These are phyloP conservation scores for Ariolimax columbianus DNA, from an alignment of 2,888 invertebrate genomes.

Conservation along the genomic window DNA sequence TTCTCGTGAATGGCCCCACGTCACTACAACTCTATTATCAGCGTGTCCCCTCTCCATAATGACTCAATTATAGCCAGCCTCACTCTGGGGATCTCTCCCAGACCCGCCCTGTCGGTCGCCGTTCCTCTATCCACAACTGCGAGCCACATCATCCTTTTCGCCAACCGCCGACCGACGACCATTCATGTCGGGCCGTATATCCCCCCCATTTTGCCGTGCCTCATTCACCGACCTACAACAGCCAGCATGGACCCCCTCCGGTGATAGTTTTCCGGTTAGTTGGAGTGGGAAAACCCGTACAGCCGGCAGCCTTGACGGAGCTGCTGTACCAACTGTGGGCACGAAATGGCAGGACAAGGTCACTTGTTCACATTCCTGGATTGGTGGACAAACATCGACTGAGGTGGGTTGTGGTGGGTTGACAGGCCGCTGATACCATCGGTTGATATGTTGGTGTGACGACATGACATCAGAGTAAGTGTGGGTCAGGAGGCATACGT, in stretches of 20 bases:
- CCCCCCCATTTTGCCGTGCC: neutral
- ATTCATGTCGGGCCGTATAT: neutral
- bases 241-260: conserved; percentile 13
- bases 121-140: neutral
- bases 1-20: conserved; percentile 21
- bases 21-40: conserved; percentile 37
- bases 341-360: conserved; percentile 21
- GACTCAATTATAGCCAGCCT: conserved; percentile 41
- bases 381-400: neutral
- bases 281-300: neutral
- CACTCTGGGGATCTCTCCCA: conserved; percentile 11
- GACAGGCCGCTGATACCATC: neutral
- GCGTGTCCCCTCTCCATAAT: conserved; percentile 29
- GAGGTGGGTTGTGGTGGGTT: neutral
- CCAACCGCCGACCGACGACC: neutral
- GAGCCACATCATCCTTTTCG: neutral
- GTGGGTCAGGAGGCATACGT: too few relatives aligned
- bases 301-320: neutral
- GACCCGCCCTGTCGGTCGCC: conserved; percentile 30
- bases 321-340: conserved; percentile 2
- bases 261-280: conserved; percentile 30
- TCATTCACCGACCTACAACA: neutral
- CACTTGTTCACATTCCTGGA: conserved; percentile 8
- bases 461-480: too few relatives aligned
- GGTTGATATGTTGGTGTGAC: too few relatives aligned